These are phyloP conservation scores for Sebastes vulpes DNA, from an alignment of 2,797 vertebrate genomes.

Conservation along the genomic window DNA sequence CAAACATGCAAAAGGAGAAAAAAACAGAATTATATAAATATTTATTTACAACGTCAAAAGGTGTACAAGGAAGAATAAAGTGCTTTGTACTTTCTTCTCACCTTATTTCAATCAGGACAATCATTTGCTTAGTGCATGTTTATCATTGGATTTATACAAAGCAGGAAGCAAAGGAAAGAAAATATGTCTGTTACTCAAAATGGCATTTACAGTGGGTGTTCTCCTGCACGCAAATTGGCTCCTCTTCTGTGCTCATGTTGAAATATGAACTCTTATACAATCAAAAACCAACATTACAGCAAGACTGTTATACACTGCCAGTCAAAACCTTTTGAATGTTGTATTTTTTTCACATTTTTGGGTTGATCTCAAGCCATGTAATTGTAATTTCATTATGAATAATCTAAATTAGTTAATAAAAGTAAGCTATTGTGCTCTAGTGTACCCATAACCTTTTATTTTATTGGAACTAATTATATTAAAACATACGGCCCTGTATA, in stretches of 20 bases:
- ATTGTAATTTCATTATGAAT: not conserved
- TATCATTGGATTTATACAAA: constrained; percentile 21
- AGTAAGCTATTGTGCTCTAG: not conserved
- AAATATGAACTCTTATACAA: not conserved
- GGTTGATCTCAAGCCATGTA: not conserved
- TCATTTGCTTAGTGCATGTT: constrained; percentile 35
- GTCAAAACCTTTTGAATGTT: not conserved
- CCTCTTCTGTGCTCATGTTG: not conserved
- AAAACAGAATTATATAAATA: constrained; percentile 55
- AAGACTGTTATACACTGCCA: not conserved
- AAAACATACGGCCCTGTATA: not conserved
- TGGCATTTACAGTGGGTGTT: constrained; percentile 4
- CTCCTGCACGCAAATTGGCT: not conserved
- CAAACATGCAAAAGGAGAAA: constrained; percentile 13
- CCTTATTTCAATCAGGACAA: constrained; percentile 17
- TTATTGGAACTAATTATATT: not conserved
- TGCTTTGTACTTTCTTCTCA: constrained; percentile 57
- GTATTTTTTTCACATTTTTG: not conserved
- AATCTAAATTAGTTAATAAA: not conserved
- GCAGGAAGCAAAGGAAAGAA: constrained; percentile 53
- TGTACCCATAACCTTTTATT: not conserved
- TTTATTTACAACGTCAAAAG: constrained; percentile 80
- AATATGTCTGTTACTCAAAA: constrained; percentile 19
- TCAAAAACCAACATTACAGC: not conserved
- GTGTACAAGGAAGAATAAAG: constrained; percentile 77